Evolutionary conservation across 2,888 invertebrate species (phyloP), one percentile per base, ranked within the genome.

Genomic region (Epinotia bilunana): DNA sequence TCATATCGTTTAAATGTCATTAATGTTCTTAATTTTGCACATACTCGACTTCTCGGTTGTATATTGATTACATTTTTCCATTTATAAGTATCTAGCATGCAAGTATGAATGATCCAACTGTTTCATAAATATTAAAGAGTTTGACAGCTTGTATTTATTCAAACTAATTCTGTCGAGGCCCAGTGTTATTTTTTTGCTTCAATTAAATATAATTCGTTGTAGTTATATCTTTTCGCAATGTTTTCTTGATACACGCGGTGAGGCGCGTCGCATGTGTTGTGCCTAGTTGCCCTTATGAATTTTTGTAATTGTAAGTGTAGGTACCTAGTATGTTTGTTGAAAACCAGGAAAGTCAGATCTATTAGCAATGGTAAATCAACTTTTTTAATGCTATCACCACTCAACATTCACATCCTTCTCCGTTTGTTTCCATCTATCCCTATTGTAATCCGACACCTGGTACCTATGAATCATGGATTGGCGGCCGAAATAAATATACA

Each of bases 391-490:
- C 55, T 39, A 62, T 62, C 55, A 57, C 33, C 68, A 60, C 60
- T 69, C 69, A 58, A 58, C 57, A 43, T 68, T 53, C n/a, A 67
- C 65, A 69, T 69, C 69, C 69, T 69, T 64, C 72, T 63, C 23
- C n/a, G 20, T 58, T 58, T 67, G 65, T 67, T 72, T 61, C 46
- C 33, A 18, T 57, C 62, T 18, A 46, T 58, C 43, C n/a, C 46
- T 16, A 67, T 72, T 72, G 75, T 72, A 71, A 70, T 71, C 60
- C 55, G 65, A 71, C 71, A 71, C 76, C 80, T 62, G 73, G 74
- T 80, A n/a, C n/a, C n/a, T n/a, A 81, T 87, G 87, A 88, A 82
- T 87, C 85, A 87, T 80, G 77, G 78, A 80, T 81, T 84, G 82
- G 82, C 80, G 80, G 79, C 78, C 76, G 76, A 74, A 79, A 81